phyloP scores from a whole-genome alignment of 2,113 vertebrate species.

The Maccullochella peelii region DNA sequence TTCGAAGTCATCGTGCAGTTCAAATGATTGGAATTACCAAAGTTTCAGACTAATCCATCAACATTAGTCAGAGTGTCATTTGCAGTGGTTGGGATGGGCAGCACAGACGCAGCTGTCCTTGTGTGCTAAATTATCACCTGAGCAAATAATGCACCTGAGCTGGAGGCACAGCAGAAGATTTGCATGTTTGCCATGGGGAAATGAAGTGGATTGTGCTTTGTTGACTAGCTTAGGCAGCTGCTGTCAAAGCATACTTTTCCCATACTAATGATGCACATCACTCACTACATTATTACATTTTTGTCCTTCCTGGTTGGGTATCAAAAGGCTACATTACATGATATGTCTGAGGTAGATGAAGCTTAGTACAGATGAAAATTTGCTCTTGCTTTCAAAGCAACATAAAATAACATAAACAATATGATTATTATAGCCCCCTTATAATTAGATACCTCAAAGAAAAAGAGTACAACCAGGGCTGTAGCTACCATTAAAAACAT shows the following conservation, averaged over 20 bases:
- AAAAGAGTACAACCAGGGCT: not conserved
- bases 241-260: slow-evolving; percentile 52
- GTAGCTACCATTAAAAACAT: not conserved
- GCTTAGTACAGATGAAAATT: not conserved
- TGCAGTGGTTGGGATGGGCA: slow-evolving; percentile 52
- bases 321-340: slow-evolving; percentile 31
- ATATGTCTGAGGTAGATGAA: not conserved
- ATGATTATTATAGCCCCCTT: not conserved
- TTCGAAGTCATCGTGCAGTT: slow-evolving; percentile 53
- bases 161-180: slow-evolving; percentile 73
- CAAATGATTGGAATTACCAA: slow-evolving; percentile 64
- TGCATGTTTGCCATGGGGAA: slow-evolving; percentile 77
- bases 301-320: slow-evolving; percentile 3
- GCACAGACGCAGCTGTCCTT: slow-evolving; percentile 68
- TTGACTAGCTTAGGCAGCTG: slow-evolving; percentile 66
- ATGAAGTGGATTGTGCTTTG: slow-evolving; percentile 69
- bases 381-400: slow-evolving; percentile 1
- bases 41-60: slow-evolving; percentile 76
- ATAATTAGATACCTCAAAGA: not conserved
- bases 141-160: slow-evolving; percentile 76
- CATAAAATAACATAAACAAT: not conserved
- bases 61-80: slow-evolving; percentile 75
- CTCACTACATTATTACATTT: slow-evolving; percentile 41
- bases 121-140: slow-evolving; percentile 75
- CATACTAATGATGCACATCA: slow-evolving; percentile 63